phyloP scores from a whole-genome alignment of 2,113 vertebrate genomes.

The Verasper variegatus region DNA sequence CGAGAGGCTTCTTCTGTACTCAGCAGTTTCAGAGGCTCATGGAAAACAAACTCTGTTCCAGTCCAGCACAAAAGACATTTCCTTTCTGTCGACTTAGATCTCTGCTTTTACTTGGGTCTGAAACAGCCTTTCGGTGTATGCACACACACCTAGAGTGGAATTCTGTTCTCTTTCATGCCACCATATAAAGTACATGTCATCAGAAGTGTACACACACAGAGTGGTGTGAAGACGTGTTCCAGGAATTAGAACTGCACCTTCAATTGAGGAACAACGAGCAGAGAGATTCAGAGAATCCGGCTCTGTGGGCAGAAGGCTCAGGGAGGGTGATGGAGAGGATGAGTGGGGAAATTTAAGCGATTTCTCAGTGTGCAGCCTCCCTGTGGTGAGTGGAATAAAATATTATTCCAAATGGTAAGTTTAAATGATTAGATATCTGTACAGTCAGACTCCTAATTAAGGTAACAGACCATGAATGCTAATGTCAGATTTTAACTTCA shows the following conservation, averaged over 20 bases:
- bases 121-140: slow-evolving; percentile 45
- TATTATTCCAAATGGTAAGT: slow-evolving; percentile 10
- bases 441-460: slow-evolving; percentile 26
- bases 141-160: slow-evolving; percentile 18
- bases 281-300: background rate
- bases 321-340: slow-evolving; percentile 39
- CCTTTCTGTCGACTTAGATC: slow-evolving; percentile 59
- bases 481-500: slow-evolving; percentile 9
- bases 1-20: slow-evolving; percentile 44
- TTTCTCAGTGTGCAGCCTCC: slow-evolving; percentile 21
- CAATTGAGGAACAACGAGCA: slow-evolving; percentile 45
- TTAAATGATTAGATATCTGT: slow-evolving; percentile 36
- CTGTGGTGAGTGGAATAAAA: slow-evolving; percentile 27
- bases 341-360: slow-evolving; percentile 35
- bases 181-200: slow-evolving; percentile 30
- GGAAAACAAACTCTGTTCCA: slow-evolving; percentile 61
- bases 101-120: slow-evolving; percentile 43
- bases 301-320: slow-evolving; percentile 30
- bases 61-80: slow-evolving; percentile 55
- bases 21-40: slow-evolving; percentile 57
- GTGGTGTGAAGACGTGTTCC: slow-evolving; percentile 37
- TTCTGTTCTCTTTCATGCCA: slow-evolving; percentile 52
- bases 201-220: slow-evolving; percentile 32
- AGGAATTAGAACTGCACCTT: slow-evolving; percentile 55
- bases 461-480: slow-evolving; percentile 18